Evolutionary conservation across 2,797 vertebrate species (phyloP).

Genomic region (Argya squamiceps): DNA sequence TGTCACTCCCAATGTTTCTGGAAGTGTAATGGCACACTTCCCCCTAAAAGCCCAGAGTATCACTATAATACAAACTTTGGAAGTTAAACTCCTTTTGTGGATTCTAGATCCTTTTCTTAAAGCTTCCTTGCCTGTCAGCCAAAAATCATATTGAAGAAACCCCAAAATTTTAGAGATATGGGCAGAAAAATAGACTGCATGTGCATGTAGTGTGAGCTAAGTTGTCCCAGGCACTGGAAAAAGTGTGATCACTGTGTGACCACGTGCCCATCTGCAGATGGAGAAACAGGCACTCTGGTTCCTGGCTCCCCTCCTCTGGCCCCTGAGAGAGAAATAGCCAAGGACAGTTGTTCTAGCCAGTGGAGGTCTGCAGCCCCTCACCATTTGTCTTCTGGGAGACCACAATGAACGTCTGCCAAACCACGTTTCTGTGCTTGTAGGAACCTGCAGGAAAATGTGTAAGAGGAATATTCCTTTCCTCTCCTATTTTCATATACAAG

Average conservation of each 20-base stretch:
- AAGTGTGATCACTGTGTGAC: background rate
- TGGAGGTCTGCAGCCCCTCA: background rate
- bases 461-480: background rate
- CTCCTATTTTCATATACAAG: background rate
- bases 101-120: background rate
- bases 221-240: background rate
- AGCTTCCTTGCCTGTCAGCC: background rate
- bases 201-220: background rate
- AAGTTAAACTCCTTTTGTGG: background rate
- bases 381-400: background rate
- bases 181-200: background rate
- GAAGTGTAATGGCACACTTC: background rate
- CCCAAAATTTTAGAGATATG: accelerated
- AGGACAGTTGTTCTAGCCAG: background rate
- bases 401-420: background rate
- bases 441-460: background rate
- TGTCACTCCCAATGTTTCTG: background rate
- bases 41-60: background rate
- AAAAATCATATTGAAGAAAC: background rate
- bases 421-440: accelerated
- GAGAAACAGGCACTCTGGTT: background rate
- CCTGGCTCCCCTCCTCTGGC: background rate
- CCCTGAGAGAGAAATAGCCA: accelerated
- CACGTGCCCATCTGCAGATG: background rate
- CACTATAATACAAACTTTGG: background rate